Evolutionary conservation across 1,140 invertebrate genomes (phyloP).

Genomic region (Spodoptera litura): DNA sequence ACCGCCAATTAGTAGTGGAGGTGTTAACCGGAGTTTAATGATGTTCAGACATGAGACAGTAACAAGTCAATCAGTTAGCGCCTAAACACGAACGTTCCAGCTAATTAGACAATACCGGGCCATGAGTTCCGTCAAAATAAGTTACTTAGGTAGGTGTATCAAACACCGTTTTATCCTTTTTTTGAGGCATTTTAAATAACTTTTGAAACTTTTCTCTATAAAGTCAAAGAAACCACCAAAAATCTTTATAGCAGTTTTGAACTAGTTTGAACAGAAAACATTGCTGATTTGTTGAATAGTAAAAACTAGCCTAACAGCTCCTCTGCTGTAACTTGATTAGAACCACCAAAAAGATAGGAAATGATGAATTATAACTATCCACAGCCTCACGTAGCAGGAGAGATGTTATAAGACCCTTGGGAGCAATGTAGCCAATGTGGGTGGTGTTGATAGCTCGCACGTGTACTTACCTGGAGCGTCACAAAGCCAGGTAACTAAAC

Average conservation of each 20-base stretch:
- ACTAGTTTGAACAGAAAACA: too few relatives aligned
- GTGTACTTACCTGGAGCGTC: not conserved
- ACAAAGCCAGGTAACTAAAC: not conserved
- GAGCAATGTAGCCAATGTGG: not conserved
- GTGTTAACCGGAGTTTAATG: conserved; percentile 3
- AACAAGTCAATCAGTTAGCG: conserved; percentile 23
- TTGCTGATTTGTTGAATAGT: not conserved
- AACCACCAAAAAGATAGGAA: not conserved
- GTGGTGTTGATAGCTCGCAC: conserved; percentile 6
- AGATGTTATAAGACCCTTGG: not conserved
- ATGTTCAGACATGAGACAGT: not conserved
- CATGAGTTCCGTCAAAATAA: conserved; percentile 22
- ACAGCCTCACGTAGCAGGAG: too few relatives aligned
- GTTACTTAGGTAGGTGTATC: conserved; percentile 28
- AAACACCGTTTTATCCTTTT: too few relatives aligned
- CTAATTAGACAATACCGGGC: conserved; percentile 34
- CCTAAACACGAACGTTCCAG: conserved; percentile 10
- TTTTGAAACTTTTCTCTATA: too few relatives aligned
- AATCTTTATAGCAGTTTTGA: too few relatives aligned
- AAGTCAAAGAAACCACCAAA: too few relatives aligned
- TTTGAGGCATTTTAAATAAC: too few relatives aligned
- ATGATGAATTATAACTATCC: not conserved
- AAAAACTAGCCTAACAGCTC: not conserved
- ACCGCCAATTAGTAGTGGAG: not conserved
- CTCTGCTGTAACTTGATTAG: not conserved